Conservation (phyloP, 2,797 vertebrate species). For the Zenarchopterus dispar region DNA sequence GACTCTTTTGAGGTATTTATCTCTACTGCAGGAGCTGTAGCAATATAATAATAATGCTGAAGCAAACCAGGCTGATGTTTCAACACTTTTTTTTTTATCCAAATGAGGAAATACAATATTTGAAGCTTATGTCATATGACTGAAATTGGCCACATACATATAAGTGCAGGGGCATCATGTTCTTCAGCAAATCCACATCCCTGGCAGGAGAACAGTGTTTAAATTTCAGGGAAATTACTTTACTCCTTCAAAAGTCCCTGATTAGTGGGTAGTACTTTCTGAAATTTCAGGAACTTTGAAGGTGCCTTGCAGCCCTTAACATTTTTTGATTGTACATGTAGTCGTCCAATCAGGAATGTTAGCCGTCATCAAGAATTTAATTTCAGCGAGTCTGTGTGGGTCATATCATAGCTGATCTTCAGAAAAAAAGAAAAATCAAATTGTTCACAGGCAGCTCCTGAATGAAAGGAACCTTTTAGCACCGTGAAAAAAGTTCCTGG, state of each 20-base stretch:
- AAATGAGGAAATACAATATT: background rate
- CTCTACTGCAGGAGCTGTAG: too few relatives aligned
- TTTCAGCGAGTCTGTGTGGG: background rate
- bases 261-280: background rate
- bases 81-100: background rate
- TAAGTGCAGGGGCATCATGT: background rate
- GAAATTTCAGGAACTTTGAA: background rate
- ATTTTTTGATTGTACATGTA: background rate
- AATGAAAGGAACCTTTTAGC: background rate
- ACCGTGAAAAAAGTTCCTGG: background rate
- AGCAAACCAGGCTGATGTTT: slow-evolving; percentile 1
- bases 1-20: background rate
- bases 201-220: background rate
- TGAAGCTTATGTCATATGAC: background rate
- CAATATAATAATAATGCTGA: too few relatives aligned
- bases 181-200: background rate
- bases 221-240: background rate
- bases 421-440: background rate
- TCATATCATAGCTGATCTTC: background rate
- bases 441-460: background rate
- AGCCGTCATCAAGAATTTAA: background rate
- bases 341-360: background rate
- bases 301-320: background rate
- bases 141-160: background rate
- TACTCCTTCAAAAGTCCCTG: background rate